Conservation (phyloP, 2,888 invertebrate species). For the Torymus auratus region DNA sequence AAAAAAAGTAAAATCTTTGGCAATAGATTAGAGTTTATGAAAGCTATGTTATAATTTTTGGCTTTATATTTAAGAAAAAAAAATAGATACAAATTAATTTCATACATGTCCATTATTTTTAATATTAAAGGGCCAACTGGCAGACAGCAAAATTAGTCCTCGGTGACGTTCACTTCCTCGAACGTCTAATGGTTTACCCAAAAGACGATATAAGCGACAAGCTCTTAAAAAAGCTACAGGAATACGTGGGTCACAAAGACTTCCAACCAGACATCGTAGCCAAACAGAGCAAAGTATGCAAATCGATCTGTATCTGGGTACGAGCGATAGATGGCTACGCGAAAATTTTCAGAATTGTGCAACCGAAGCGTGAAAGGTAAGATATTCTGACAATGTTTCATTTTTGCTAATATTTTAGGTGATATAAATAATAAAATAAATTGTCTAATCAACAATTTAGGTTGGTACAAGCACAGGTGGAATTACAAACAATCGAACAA, state of each 20-base stretch:
- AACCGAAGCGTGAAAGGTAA: conserved; percentile 90
- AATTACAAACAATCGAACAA: conserved; percentile 86
- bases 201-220: conserved; percentile 91
- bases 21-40: too few species aligned
- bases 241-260: conserved; percentile 90
- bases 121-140: conserved; percentile 87
- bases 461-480: conserved; percentile 81
- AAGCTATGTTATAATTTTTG: too few species aligned
- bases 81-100: background rate
- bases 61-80: background rate
- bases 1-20: too few species aligned
- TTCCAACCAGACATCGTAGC: conserved; percentile 91
- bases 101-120: background rate
- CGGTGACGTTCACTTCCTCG: conserved; percentile 90
- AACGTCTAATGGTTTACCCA: conserved; percentile 88
- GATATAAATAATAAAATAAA: background rate
- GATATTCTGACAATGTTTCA: conserved; percentile 60
- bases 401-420: background rate
- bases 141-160: conserved; percentile 87
- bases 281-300: conserved; percentile 91
- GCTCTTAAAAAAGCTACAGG: conserved; percentile 86
- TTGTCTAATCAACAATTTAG: conserved; percentile 58
- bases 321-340: conserved; percentile 93
- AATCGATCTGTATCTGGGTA: conserved; percentile 95
- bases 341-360: conserved; percentile 90